A percentile compares a stretch with the other conserved stretches of the same genome.
These are phyloP conservation scores for Dastarcus helophoroides DNA, from an alignment of 2,888 invertebrate genomes.

Conservation along the genomic window DNA sequence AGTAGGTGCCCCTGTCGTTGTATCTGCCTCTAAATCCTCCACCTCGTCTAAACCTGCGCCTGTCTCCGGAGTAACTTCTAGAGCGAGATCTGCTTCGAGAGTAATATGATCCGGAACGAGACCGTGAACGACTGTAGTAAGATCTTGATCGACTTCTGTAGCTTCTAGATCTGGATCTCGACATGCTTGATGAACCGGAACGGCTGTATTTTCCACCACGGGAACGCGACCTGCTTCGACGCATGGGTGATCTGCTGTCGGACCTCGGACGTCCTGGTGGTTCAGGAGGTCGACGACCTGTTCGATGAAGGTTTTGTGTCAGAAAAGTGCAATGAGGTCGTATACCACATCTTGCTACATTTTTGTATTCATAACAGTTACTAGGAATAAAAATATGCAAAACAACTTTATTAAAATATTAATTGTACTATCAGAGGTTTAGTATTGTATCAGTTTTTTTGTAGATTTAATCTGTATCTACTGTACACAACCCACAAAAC, in stretches of 20 bases:
- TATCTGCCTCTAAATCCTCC: slow-evolving; percentile 41
- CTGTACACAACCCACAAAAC: too few relatives aligned
- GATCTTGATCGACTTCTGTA: slow-evolving; percentile 46
- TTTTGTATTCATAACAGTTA: too few relatives aligned
- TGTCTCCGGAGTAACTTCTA: slow-evolving; percentile 45
- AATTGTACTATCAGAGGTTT: too few relatives aligned
- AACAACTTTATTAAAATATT: too few relatives aligned
- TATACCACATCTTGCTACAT: too few relatives aligned
- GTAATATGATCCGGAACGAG: slow-evolving; percentile 41
- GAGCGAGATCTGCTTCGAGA: slow-evolving; percentile 48
- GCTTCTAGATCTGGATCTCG: slow-evolving; percentile 38
- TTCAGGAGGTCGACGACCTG: slow-evolving; percentile 34
- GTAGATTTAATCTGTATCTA: too few relatives aligned
- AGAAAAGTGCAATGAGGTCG: too few relatives aligned
- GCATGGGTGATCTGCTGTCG: slow-evolving; percentile 48
- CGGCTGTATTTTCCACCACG: slow-evolving; percentile 40
- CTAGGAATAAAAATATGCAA: too few relatives aligned
- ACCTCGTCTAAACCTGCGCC: slow-evolving; percentile 37
- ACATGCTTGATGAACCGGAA: slow-evolving; percentile 36
- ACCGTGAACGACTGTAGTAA: slow-evolving; percentile 44
- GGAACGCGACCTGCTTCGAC: slow-evolving; percentile 55
- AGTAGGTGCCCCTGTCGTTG: slow-evolving; percentile 65
- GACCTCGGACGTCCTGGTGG: slow-evolving; percentile 39
- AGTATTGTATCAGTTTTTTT: too few relatives aligned
- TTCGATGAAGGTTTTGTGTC: too few relatives aligned